These are phyloP conservation scores for Panthera uncia DNA, from an alignment of 2,113 vertebrate genomes.

Conservation along the genomic window DNA sequence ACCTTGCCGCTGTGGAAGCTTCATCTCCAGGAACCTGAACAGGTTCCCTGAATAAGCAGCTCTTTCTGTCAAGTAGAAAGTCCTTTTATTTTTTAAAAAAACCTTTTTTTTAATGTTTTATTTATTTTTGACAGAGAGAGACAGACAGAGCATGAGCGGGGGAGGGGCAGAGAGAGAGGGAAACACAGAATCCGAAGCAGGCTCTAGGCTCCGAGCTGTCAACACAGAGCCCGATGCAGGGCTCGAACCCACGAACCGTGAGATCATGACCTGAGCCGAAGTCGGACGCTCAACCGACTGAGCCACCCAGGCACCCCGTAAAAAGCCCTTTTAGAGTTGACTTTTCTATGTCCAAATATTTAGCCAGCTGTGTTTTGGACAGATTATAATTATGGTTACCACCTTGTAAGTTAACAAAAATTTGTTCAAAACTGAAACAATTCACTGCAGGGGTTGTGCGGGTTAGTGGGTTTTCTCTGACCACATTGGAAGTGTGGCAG, in stretches of 20 bases:
- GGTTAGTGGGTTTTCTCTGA: not conserved
- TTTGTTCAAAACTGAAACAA: not conserved
- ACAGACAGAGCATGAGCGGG: too few relatives aligned
- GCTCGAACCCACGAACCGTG: too few relatives aligned
- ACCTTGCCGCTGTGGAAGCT: not conserved
- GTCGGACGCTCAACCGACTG: too few relatives aligned
- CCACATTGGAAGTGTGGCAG: rapidly evolving
- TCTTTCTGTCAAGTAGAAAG: not conserved
- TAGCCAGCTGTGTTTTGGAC: not conserved
- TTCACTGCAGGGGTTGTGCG: not conserved
- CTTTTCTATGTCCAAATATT: not conserved
- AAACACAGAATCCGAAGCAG: too few relatives aligned
- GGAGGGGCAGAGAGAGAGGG: too few relatives aligned
- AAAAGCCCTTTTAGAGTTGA: not conserved
- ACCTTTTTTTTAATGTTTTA: too few relatives aligned
- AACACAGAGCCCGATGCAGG: too few relatives aligned
- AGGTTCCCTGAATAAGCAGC: too few relatives aligned
- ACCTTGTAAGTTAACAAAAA: not conserved
- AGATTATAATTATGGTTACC: not conserved
- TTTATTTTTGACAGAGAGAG: too few relatives aligned
- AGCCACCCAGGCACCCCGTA: too few relatives aligned
- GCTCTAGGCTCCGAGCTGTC: too few relatives aligned
- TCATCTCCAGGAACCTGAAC: not conserved
- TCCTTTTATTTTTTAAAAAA: not conserved
- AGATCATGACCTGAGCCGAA: too few relatives aligned